Evolutionary conservation across 2,888 invertebrate genomes (phyloP).

Genomic region (Drosophila anomalata): DNA sequence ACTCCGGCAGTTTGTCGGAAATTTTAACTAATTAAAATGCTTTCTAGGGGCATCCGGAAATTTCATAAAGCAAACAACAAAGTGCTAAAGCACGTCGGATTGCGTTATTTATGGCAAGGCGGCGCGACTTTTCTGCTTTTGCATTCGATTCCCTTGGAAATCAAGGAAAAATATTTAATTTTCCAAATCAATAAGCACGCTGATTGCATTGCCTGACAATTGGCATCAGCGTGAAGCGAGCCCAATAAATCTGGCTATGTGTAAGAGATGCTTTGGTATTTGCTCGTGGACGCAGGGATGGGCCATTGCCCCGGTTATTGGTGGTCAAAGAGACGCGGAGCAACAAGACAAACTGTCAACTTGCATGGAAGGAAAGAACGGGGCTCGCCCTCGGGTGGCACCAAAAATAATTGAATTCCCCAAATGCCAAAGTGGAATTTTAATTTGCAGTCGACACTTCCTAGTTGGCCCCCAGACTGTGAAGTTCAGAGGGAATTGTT

Average conservation of each 20-base stretch:
- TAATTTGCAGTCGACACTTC: constrained; percentile 74
- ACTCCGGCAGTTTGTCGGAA: constrained; percentile 22
- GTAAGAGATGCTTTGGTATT: constrained; percentile 45
- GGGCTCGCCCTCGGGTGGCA: constrained; percentile 23
- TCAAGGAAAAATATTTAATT: constrained; percentile 68
- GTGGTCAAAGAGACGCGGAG: constrained; percentile 52
- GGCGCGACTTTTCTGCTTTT: constrained; percentile 53
- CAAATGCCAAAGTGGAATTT: constrained; percentile 81
- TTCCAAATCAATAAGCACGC: constrained; percentile 79
- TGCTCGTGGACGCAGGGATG: constrained; percentile 4
- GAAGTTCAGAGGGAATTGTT: constrained; percentile 21
- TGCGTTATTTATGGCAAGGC: constrained; percentile 62
- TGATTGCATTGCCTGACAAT: constrained; percentile 76
- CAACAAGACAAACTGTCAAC: constrained; percentile 64
- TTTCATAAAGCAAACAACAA: constrained; percentile 36
- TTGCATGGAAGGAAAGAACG: constrained; percentile 56
- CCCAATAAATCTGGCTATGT: constrained; percentile 65
- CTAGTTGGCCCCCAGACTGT: constrained; percentile 8
- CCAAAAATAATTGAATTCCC: constrained; percentile 80
- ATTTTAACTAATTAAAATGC: constrained; percentile 69
- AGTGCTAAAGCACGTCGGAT: constrained; percentile 56
- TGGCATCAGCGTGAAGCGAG: constrained; percentile 55
- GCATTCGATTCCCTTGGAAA: constrained; percentile 32
- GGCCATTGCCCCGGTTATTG: constrained; percentile 54
- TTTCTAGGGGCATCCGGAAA: constrained; percentile 53